phyloP scores from a whole-genome alignment of 2,113 vertebrate species.

The Nesogale talazaci region DNA sequence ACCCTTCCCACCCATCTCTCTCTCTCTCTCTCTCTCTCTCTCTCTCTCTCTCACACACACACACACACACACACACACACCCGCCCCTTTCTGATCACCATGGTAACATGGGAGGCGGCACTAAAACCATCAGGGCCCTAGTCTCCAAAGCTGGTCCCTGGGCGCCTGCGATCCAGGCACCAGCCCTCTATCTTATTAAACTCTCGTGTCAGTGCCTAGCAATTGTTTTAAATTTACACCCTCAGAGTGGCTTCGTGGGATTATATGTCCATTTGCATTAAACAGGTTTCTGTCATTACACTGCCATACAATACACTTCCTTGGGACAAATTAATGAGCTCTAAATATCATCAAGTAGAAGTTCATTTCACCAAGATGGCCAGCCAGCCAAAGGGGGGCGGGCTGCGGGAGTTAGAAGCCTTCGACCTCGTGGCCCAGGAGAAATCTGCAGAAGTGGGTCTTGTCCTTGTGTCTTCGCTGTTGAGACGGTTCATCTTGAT shows the following conservation, averaged over 20 bases:
- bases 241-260: constrained; percentile 72
- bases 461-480: not conserved
- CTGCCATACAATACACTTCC: constrained; percentile 74
- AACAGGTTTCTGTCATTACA: constrained; percentile 77
- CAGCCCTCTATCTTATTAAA: constrained; percentile 77
- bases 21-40: too few relatives aligned
- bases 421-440: constrained; percentile 57
- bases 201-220: constrained; percentile 66
- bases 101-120: constrained; percentile 62
- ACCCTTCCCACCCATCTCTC: not conserved
- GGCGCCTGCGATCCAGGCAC: constrained; percentile 47
- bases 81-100: constrained; percentile 37
- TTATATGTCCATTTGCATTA: constrained; percentile 74
- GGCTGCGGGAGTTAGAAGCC: constrained; percentile 21
- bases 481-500: constrained; percentile 35
- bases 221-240: constrained; percentile 78
- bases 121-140: constrained; percentile 39
- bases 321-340: constrained; percentile 77
- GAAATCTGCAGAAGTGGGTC: not conserved
- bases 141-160: constrained; percentile 48
- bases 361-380: constrained; percentile 70
- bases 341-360: constrained; percentile 76
- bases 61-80: too few relatives aligned
- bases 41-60: too few relatives aligned
- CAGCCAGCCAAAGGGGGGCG: constrained; percentile 8